Base-by-base conservation (phyloP, 2,797 vertebrate genomes). In the Sternotherus odoratus region DNA sequence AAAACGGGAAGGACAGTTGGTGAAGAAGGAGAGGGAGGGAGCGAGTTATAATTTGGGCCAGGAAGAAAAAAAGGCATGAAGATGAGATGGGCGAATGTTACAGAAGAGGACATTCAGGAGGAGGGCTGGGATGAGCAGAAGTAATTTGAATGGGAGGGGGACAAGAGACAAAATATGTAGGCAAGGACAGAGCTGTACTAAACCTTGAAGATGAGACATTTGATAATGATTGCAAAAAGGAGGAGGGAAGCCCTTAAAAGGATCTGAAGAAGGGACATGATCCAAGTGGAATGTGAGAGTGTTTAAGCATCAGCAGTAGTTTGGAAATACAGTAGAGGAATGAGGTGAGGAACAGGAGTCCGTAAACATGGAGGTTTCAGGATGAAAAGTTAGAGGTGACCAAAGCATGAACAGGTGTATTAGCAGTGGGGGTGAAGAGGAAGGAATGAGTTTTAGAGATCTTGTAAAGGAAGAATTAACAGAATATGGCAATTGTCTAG, bases 401-500 rank as follows among this genome's bases (percentile, higher is more conserved):
- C 36, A 12, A 39, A 39, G 10, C 21, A 48, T 48, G 39, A 46
- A 46, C 24, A 46, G 24, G 12, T 75, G 11, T 82, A 39, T 57
- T 54, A 12, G 17, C 54, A 53, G 33, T 11, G 56, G 82, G 24
- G 33, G 72, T 88, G 60, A 90, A 94, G 94, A 92, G 9, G 87
- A 91, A 92, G 90, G 74, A 24, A 63, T 46, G 48, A 8, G 6
- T 39, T 82, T 87, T 2, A 36, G 24, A 50, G 60, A 43, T 43
- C 83, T 95, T 21, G 4, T 15, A 63, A 77, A 79, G 66, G 43
- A 87, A 54, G 80, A 84, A 30, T 30, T 86, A 56, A 28, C 77
- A 87, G 90, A 87, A 94, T 95, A 28, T 49, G 83, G 69, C 53
- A 82, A 88, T 69, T 13, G 66, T 86, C 74, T 89, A 4, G 50